Evolutionary conservation across 2,888 invertebrate genomes (phyloP), one percentile per base, ranked within the genome.

Genomic region (Stegophylla sp.): DNA sequence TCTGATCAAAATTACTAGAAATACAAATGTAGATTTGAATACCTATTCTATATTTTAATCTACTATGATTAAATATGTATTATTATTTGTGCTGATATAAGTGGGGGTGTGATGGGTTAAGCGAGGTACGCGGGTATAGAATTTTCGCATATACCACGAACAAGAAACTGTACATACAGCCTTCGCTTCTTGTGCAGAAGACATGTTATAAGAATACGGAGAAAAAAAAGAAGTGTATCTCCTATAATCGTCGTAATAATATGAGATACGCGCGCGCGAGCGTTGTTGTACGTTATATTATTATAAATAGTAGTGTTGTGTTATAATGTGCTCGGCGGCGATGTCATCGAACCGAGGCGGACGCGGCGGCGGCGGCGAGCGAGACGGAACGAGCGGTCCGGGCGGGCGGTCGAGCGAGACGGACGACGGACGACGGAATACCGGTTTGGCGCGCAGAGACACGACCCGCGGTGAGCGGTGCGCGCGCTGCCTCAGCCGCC

Each of bases 301-400:
- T n/a, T n/a, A n/a, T n/a, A n/a, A n/a, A n/a, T n/a, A n/a, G n/a
- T n/a, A n/a, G 26, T 0, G 23, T 53, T n/a, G 69, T 69, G 51
- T 48, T n/a, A 2, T 20, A 53, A n/a, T 23, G 45, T 41, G 45
- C 43, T 3, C 13, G 67, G 59, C 77, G 67, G 45, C 56, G 43
- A 56, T 77, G 77, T 77, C 77, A 77, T 77, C 77, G 77, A 77
- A 77, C 77, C 67, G 77, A 23, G 15, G 64, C 26, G 26, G n/a
- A n/a, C n/a, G n/a, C n/a, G n/a, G 64, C 41, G 28, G 34, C 45
- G 41, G 66, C 53, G n/a, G 23, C 28, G 53, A 26, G 76, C 13
- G 76, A 76, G 76, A 53, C 53, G 51, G 41, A 56, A 17, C 75
- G 53, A 41, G 51, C 17, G 5, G 64, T 15, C 12, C 34, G 51